A percentile compares a stretch with the other conserved stretches of the same genome.
Evolutionary conservation across 2,888 invertebrate species (phyloP).

Genomic region (Zaprionus obscuricornis): DNA sequence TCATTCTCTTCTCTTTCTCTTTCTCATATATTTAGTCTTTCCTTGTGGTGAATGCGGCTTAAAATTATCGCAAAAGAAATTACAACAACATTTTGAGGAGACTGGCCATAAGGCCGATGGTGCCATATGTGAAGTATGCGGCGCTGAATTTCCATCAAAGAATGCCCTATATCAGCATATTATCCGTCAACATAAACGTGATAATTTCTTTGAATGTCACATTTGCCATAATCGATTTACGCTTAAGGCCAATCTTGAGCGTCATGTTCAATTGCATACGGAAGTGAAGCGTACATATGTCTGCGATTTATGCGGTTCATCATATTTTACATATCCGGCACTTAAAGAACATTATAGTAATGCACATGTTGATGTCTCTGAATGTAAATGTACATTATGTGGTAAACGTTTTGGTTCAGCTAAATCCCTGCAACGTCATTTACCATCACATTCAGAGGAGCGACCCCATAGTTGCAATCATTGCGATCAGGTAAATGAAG

Average conservation of each 20-base stretch:
- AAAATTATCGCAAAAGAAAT: slow-evolving; percentile 81
- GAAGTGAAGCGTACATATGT: slow-evolving; percentile 83
- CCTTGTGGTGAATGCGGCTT: slow-evolving; percentile 82
- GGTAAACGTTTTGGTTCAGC: slow-evolving; percentile 82
- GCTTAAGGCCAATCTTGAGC: slow-evolving; percentile 82
- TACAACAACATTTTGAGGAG: slow-evolving; percentile 82
- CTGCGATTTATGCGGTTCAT: slow-evolving; percentile 83
- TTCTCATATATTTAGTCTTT: slow-evolving; percentile 63
- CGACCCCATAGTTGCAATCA: slow-evolving; percentile 82
- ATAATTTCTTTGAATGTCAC: slow-evolving; percentile 83
- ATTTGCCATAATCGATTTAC: slow-evolving; percentile 83
- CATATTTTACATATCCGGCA: slow-evolving; percentile 83
- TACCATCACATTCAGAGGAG: slow-evolving; percentile 83
- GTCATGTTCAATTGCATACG: slow-evolving; percentile 83
- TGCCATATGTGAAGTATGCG: slow-evolving; percentile 83
- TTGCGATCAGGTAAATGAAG: slow-evolving; percentile 80
- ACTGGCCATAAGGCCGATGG: slow-evolving; percentile 83
- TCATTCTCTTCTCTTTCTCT: background rate
- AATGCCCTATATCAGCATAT: slow-evolving; percentile 83
- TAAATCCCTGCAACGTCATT: slow-evolving; percentile 82
- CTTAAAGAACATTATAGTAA: slow-evolving; percentile 83
- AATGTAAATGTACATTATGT: slow-evolving; percentile 82
- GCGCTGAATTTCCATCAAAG: slow-evolving; percentile 82
- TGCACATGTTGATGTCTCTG: slow-evolving; percentile 82
- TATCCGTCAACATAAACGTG: slow-evolving; percentile 82